A percentile compares a stretch with the other conserved stretches of the same genome.
Evolutionary conservation across 2,797 vertebrate genomes (phyloP).

Genomic region (Ctenosaura bakeri): DNA sequence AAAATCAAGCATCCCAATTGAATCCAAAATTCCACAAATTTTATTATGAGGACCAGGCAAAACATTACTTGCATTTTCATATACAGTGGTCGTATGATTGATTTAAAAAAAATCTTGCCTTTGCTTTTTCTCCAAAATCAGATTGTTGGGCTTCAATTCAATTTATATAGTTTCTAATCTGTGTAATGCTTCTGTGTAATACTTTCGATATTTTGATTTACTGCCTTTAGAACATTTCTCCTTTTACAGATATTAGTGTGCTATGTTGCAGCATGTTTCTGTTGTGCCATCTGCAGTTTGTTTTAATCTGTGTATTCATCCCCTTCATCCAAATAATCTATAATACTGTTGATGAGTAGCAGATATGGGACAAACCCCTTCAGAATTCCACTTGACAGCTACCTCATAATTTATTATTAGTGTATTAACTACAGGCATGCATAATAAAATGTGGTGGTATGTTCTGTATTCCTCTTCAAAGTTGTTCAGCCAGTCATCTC

Average conservation of each 20-base stretch:
- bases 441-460: not conserved
- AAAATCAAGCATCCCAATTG: not conserved
- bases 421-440: not conserved
- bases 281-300: constrained; percentile 13
- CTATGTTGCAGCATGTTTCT: not conserved
- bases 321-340: constrained; percentile 10
- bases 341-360: not conserved
- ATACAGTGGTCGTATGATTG: not conserved
- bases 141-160: constrained; percentile 6
- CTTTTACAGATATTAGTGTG: constrained; percentile 5
- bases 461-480: not conserved
- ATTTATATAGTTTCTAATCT: not conserved
- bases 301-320: constrained; percentile 13
- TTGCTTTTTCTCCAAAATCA: not conserved
- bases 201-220: not conserved
- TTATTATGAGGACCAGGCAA: not conserved
- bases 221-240: not conserved
- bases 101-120: too few relatives aligned
- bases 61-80: constrained; percentile 4
- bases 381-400: not conserved
- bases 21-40: not conserved
- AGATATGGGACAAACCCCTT: not conserved
- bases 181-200: not conserved
- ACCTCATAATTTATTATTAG: not conserved
- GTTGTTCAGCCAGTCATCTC: not conserved